Conservation (phyloP, 2,113 vertebrate species). For the Atherinomorus stipes region DNA sequence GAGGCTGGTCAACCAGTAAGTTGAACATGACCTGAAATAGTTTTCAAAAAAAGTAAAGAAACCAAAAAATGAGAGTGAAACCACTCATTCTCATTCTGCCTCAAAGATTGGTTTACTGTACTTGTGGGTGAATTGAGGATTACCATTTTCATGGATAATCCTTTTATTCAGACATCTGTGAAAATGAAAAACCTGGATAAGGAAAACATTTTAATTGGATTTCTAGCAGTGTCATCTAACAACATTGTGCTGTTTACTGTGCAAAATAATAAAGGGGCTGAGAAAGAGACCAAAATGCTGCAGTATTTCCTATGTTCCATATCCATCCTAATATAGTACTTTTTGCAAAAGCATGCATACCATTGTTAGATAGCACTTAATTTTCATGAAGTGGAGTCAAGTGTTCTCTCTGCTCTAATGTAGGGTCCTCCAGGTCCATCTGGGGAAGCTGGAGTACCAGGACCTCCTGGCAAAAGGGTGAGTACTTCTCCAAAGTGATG, state of each 20-base stretch:
- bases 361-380: constrained; percentile 1
- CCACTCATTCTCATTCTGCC: not conserved
- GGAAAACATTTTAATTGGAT: not conserved
- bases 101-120: not conserved
- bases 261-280: not conserved
- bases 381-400: constrained; percentile 31
- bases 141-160: not conserved
- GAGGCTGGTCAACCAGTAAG: constrained; percentile 94
- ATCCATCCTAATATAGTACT: not conserved
- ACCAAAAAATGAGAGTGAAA: not conserved
- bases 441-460: constrained; percentile 96
- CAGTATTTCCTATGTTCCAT: not conserved
- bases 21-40: constrained; percentile 23
- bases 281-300: not conserved
- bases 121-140: not conserved
- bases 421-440: constrained; percentile 97
- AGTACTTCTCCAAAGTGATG: constrained; percentile 71
- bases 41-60: not conserved
- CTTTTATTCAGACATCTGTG: not conserved
- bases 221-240: not conserved
- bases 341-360: constrained; percentile 5
- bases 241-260: not conserved
- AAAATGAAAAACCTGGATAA: not conserved
- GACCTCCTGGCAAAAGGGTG: constrained; percentile 96
- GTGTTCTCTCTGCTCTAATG: constrained; percentile 44